Percentiles rank a stretch among this genome's conserved stretches.
phyloP scores from a whole-genome alignment of 2,888 invertebrate species.

The Cylloceria caligata region DNA sequence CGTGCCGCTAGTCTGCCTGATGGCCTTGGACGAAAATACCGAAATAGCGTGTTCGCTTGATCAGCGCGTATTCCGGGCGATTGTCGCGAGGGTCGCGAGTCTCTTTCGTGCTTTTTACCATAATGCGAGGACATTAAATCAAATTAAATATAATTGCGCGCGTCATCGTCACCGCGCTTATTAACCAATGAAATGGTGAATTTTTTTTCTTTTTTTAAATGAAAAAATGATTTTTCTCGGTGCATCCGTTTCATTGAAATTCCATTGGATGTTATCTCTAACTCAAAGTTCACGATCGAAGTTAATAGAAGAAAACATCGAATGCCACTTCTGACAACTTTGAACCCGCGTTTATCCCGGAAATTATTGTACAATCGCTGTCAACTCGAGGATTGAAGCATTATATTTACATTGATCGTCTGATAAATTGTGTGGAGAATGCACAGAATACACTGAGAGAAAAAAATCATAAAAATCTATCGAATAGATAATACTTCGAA shows the following conservation, averaged over 20 bases:
- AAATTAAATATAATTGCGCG: background rate
- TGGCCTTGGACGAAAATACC: constrained; percentile 19
- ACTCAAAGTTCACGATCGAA: constrained; percentile 46
- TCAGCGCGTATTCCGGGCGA: constrained; percentile 48
- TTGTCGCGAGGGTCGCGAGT: constrained; percentile 24
- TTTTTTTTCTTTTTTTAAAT: no score
- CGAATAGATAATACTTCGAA: no score
- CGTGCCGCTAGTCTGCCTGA: background rate
- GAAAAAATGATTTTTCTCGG: background rate
- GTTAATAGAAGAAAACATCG: background rate
- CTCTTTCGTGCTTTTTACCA: background rate
- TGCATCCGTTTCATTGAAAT: background rate
- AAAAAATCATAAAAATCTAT: no score
- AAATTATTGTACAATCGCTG: constrained; percentile 33
- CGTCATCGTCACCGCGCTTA: background rate
- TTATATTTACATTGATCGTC: no score
- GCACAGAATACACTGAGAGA: no score
- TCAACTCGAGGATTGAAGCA: background rate
- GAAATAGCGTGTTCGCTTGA: constrained; percentile 43
- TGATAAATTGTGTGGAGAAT: no score
- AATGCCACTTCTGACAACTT: constrained; percentile 37
- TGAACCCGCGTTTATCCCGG: constrained; percentile 33
- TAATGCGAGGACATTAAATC: background rate
- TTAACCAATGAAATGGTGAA: background rate
- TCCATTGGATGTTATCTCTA: constrained; percentile 35